phyloP scores from a whole-genome alignment of 2,113 vertebrate species.

The Polyodon spathula region DNA sequence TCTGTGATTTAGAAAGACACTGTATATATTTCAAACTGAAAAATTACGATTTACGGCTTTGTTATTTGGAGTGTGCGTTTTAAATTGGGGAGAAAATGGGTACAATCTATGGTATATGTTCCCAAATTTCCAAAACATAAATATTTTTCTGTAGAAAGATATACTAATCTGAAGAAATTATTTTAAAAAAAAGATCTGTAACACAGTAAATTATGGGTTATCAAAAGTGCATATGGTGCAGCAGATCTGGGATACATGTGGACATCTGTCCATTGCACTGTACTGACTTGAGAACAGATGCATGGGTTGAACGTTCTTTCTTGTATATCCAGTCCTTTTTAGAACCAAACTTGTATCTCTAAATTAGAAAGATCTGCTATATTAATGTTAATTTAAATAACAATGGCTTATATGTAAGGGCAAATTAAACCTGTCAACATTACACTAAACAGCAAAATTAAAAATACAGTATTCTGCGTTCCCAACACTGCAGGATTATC shows the following conservation, averaged over 20 bases:
- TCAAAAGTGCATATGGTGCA: conserved; percentile 50
- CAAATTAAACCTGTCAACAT: conserved; percentile 17
- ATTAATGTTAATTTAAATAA: not conserved
- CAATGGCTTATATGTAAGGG: conserved; percentile 4
- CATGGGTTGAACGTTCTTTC: too few relatives aligned
- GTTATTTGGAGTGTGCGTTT: too few relatives aligned
- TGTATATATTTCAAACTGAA: conserved; percentile 6
- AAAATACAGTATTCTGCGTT: conserved; percentile 13
- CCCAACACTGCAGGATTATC: conserved; percentile 52
- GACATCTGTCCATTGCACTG: conserved; percentile 68
- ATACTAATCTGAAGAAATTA: conserved; percentile 7
- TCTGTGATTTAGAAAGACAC: conserved; percentile 6
- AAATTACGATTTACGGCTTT: too few relatives aligned
- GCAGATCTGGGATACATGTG: conserved; percentile 55
- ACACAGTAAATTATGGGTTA: not conserved
- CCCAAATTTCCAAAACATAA: too few relatives aligned
- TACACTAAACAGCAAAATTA: conserved; percentile 15
- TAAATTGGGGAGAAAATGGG: too few relatives aligned
- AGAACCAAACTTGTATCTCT: too few relatives aligned
- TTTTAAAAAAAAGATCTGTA: conserved; percentile 2
- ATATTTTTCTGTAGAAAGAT: not conserved
- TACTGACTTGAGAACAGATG: conserved; percentile 64
- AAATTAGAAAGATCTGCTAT: too few relatives aligned
- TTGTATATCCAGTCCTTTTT: too few relatives aligned
- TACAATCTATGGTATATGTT: too few relatives aligned